Evolutionary conservation across 2,113 vertebrate species (phyloP), one percentile per base, ranked within the genome.

Genomic region (Corythaeola cristata): DNA sequence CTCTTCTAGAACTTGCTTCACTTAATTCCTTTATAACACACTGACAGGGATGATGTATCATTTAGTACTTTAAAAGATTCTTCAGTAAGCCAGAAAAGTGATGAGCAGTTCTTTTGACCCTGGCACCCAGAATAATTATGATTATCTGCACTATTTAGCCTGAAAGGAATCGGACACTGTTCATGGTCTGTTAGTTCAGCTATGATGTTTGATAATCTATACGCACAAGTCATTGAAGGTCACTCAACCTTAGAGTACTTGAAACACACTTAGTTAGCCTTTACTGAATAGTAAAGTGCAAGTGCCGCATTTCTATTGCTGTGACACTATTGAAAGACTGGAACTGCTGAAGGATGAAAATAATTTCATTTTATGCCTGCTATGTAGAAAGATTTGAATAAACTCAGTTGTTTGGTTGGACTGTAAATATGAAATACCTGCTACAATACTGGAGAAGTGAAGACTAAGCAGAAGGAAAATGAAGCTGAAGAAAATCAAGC

Each of bases 111-210:
- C 93, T 97, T 97, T 97, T 97, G 96, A 98, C 97, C 97, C 96
- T 95, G 64, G 78, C 63, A 93, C 78, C 78, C 93, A 94, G 93
- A 97, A 98, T 97, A 98, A 97, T 98, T 97, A 97, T 97, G 93
- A 98, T 98, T 98, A 98, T 97, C 95, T 98, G 94, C 92, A 97
- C 97, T 98, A 96, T 97, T 98, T 98, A 98, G 82, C 96, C 96
- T 95, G 91, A 97, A 98, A 98, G 93, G 92, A 97, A 95, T 97
- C 13, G 64, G 93, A 93, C 89, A 89, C 66, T 74, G 33, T 95
- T 98, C 97, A 96, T 74, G 95, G 95, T 98, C 96, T 97, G 96
- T 97, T 98, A 97, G 91, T 81, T 97, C 91, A 96, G 90, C 87
- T 93, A 53, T 97, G 96, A 96, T 98, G 96, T 97, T 97, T 97